phyloP scores from a whole-genome alignment of 2,113 vertebrate species.

The Colius striatus region DNA sequence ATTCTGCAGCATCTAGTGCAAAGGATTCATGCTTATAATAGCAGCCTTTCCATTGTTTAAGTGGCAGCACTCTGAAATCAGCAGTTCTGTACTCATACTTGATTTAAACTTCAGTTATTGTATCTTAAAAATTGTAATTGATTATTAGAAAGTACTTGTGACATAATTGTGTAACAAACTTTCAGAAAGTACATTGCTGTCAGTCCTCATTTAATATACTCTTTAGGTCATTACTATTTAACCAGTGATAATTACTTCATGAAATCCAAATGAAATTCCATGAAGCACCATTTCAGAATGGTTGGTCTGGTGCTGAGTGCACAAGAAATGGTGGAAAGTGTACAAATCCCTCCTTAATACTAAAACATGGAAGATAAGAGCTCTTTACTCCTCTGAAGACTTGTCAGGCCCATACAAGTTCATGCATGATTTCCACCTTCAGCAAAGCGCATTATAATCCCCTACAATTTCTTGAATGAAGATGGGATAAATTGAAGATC shows the following conservation, averaged over 20 bases:
- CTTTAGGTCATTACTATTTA: constrained; percentile 1
- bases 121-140: neutral
- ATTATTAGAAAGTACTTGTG: neutral
- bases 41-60: neutral
- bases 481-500: neutral
- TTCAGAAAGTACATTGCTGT: neutral
- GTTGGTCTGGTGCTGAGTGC: neutral
- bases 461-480: neutral
- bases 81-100: neutral
- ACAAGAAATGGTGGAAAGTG: neutral
- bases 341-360: neutral
- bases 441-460: neutral
- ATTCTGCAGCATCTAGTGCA: neutral
- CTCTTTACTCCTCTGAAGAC: neutral
- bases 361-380: neutral
- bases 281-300: neutral
- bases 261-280: neutral
- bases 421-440: neutral
- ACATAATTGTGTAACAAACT: neutral
- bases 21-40: neutral
- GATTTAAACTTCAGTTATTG: neutral
- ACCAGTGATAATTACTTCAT: neutral
- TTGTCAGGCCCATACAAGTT: neutral
- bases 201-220: neutral
- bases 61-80: neutral